Evolutionary conservation across 2,888 invertebrate genomes (phyloP).

Genomic region (Congeria kusceri): DNA sequence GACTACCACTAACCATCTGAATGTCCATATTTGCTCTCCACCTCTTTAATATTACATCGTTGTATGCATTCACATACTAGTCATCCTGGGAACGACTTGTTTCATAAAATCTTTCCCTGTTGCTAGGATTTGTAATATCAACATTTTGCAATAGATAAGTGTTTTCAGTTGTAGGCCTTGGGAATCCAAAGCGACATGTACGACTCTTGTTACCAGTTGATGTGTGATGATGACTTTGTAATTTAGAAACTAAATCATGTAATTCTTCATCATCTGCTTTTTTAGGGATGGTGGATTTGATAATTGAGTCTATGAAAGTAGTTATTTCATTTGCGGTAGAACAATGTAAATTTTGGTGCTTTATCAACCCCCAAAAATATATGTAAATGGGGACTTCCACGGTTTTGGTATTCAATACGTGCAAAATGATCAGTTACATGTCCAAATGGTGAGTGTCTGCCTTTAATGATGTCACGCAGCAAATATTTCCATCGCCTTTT

Average conservation of each 20-base stretch:
- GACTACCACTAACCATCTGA: slow-evolving; percentile 24
- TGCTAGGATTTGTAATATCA: slow-evolving; percentile 17
- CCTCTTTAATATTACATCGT: slow-evolving; percentile 5
- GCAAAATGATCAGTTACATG: slow-evolving; percentile 27
- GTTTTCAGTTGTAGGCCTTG: slow-evolving; percentile 13
- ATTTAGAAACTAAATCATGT: slow-evolving; percentile 11
- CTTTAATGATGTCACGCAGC: slow-evolving; percentile 18
- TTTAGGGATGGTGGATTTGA: background rate
- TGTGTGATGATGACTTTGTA: slow-evolving; percentile 30
- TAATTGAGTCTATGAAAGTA: background rate
- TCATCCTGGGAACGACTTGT: slow-evolving; percentile 16
- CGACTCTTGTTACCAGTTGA: background rate
- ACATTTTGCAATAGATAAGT: slow-evolving; percentile 35
- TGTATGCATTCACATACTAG: slow-evolving; percentile 32
- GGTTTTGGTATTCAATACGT: slow-evolving; percentile 20
- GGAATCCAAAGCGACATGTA: slow-evolving; percentile 51
- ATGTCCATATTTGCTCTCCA: slow-evolving; percentile 46
- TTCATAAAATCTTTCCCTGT: slow-evolving; percentile 53
- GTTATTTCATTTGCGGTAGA: slow-evolving; percentile 14
- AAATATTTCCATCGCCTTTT: slow-evolving; percentile 29
- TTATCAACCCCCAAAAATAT: slow-evolving; percentile 27
- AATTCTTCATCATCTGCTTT: slow-evolving; percentile 4
- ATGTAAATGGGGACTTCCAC: slow-evolving; percentile 34
- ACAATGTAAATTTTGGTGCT: slow-evolving; percentile 17
- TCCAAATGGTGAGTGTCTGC: slow-evolving; percentile 17